These are phyloP conservation scores for Mastigias papua DNA, from an alignment of 30 jellyfish, hydroid and myxozoan species.

Conservation along the genomic window DNA sequence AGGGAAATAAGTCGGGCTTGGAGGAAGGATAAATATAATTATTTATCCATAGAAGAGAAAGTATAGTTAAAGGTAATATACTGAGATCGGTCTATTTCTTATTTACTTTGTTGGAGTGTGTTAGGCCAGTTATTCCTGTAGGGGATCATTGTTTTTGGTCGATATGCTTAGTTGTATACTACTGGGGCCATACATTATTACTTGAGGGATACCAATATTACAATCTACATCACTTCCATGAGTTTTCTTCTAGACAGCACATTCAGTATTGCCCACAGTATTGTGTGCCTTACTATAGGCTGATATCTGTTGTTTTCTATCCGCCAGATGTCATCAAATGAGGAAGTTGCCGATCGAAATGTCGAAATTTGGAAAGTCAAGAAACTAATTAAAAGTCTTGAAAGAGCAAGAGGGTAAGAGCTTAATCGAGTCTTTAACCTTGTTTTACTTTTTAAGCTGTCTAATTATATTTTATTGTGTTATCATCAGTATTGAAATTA, in stretches of 20 bases:
- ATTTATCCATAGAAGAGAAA: background rate
- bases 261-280: background rate
- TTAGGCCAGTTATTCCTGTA: too few species aligned
- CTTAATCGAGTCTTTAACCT: background rate
- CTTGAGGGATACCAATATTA: too few species aligned
- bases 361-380: slow-evolving; percentile 98
- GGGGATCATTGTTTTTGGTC: too few species aligned
- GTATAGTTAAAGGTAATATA: background rate
- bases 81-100: too few species aligned
- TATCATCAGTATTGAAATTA: too few species aligned
- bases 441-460: too few species aligned
- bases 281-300: background rate
- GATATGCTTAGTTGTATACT: too few species aligned
- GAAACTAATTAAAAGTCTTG: slow-evolving; percentile 87
- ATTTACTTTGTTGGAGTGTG: too few species aligned
- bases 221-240: too few species aligned
- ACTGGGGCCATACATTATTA: too few species aligned
- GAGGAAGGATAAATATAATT: background rate
- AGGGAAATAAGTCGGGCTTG: background rate
- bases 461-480: too few species aligned
- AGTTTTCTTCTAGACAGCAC: too few species aligned
- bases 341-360: slow-evolving; percentile 92
- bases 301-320: background rate
- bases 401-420: slow-evolving; percentile 98
- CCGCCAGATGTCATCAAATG: slow-evolving; percentile 67